Conservation (phyloP, 2,888 invertebrate genomes). For the Phengaris alcon region DNA sequence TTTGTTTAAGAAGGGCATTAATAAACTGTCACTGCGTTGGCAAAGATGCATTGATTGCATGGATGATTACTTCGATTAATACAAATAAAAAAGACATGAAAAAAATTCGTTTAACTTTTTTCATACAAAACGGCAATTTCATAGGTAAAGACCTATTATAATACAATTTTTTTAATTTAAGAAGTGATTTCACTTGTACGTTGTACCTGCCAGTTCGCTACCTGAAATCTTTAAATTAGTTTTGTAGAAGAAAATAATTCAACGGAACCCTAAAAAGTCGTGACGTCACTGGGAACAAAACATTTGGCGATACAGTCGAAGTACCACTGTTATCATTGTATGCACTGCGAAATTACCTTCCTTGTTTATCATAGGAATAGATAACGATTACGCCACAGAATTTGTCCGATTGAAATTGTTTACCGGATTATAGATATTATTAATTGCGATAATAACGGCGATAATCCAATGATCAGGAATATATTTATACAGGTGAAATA, state of each 20-base stretch:
- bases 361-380: slow-evolving; percentile 48
- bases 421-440: slow-evolving; percentile 22
- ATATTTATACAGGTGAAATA: slow-evolving; percentile 52
- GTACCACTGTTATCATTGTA: slow-evolving; percentile 47
- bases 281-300: slow-evolving; percentile 45
- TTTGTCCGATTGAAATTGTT: slow-evolving; percentile 18
- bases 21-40: too few species aligned
- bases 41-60: too few species aligned
- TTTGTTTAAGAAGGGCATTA: too few species aligned
- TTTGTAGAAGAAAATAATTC: slow-evolving; percentile 15
- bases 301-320: slow-evolving; percentile 49
- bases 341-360: slow-evolving; percentile 48
- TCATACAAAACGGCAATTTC: too few species aligned
- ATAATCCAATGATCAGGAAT: slow-evolving; percentile 32
- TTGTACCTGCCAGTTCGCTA: too few species aligned
- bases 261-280: slow-evolving; percentile 31
- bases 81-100: too few species aligned
- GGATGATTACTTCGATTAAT: too few species aligned
- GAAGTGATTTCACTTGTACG: too few species aligned
- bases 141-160: too few species aligned
- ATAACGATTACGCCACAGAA: slow-evolving; percentile 36
- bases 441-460: slow-evolving; percentile 8
- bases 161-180: too few species aligned
- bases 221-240: too few species aligned
- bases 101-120: too few species aligned